Evolutionary conservation across 2,888 invertebrate genomes (phyloP).

Genomic region (Proisotoma minuta): DNA sequence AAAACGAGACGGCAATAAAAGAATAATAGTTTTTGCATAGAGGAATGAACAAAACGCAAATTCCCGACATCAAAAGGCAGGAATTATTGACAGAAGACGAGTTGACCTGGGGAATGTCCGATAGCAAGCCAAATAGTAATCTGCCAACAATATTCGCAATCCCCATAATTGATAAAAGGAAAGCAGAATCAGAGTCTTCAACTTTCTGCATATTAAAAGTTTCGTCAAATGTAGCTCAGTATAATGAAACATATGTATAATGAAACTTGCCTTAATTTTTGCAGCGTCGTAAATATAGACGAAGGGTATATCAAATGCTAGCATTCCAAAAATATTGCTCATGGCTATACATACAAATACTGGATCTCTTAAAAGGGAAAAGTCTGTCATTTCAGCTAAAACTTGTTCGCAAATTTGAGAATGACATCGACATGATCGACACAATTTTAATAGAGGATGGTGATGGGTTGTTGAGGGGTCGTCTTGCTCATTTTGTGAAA

Average conservation of each 20-base stretch:
- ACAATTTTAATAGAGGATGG: no score
- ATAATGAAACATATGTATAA: constrained; percentile 20
- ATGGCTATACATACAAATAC: constrained; percentile 86
- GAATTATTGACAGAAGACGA: constrained; percentile 87
- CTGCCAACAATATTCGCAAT: constrained; percentile 76
- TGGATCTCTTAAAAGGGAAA: constrained; percentile 78
- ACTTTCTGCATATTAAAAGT: constrained; percentile 67
- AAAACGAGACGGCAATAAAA: constrained; percentile 73
- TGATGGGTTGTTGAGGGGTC: no score
- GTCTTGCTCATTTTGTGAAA: no score
- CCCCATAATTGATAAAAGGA: constrained; percentile 35
- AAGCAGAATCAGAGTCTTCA: constrained; percentile 50
- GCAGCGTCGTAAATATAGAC: constrained; percentile 85
- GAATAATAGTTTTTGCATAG: constrained; percentile 68
- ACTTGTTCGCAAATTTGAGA: no score
- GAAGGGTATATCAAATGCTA: constrained; percentile 94
- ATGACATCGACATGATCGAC: no score
- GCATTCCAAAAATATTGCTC: constrained; percentile 93
- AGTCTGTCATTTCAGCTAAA: constrained; percentile 88
- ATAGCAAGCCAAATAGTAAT: constrained; percentile 52
- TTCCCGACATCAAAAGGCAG: constrained; percentile 81
- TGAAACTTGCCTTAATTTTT: constrained; percentile 58
- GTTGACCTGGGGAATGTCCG: constrained; percentile 62
- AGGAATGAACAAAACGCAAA: constrained; percentile 75
- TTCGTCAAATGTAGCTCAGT: no score